A percentile compares a stretch with the other conserved stretches of the same genome.
Conservation (phyloP, 2,888 invertebrate genomes). For the Aquatica leii region DNA sequence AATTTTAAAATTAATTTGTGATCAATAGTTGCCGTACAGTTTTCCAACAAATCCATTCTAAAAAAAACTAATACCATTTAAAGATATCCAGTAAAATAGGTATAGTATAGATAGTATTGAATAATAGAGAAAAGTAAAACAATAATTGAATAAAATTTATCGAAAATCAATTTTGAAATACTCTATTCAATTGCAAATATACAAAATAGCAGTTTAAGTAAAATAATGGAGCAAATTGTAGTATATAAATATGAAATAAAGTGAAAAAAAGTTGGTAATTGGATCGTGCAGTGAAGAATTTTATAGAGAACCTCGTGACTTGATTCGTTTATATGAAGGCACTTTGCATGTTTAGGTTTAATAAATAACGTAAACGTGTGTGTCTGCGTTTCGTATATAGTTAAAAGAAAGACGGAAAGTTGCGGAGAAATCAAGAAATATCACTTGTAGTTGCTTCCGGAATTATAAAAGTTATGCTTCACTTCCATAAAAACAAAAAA, state of each 20-base stretch:
- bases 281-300: slow-evolving; percentile 37
- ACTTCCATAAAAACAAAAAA: slow-evolving; percentile 14
- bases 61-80: too few relatives aligned
- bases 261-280: slow-evolving; percentile 28
- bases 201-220: too few relatives aligned
- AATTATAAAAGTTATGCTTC: slow-evolving; percentile 31
- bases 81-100: too few relatives aligned
- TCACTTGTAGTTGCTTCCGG: slow-evolving; percentile 35
- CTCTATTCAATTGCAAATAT: too few relatives aligned
- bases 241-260: slow-evolving; percentile 12
- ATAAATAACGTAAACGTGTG: slow-evolving; percentile 38
- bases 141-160: too few relatives aligned
- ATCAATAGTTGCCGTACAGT: too few relatives aligned
- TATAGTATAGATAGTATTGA: too few relatives aligned
- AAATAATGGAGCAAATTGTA: not conserved
- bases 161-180: too few relatives aligned
- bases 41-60: too few relatives aligned
- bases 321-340: slow-evolving; percentile 42
- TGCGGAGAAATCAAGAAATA: slow-evolving; percentile 35
- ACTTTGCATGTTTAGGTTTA: slow-evolving; percentile 37
- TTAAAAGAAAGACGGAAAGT: slow-evolving; percentile 29
- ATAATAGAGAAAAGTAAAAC: too few relatives aligned
- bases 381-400: slow-evolving; percentile 27
- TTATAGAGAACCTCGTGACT: slow-evolving; percentile 40
- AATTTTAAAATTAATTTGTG: too few relatives aligned